Conservation (phyloP, 2,113 vertebrate genomes). For the Zosterops borbonicus region DNA sequence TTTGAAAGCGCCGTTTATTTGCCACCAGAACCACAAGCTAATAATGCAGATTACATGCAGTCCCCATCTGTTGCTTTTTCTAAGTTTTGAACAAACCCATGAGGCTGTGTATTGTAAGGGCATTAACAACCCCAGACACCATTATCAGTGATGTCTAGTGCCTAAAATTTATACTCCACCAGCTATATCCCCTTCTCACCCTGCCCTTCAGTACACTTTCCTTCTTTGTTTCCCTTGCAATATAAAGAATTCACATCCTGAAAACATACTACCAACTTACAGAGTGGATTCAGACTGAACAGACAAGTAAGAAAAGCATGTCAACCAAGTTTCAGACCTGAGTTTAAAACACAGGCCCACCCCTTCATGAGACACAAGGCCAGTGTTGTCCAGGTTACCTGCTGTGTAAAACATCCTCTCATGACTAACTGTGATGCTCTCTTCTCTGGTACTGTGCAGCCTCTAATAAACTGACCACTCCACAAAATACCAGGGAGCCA, state of each 20-base stretch:
- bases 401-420: rapidly evolving
- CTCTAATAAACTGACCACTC: not conserved
- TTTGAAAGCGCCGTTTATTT: conserved; percentile 34
- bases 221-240: not conserved
- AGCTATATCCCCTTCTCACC: not conserved
- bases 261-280: not conserved
- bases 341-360: not conserved
- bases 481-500: not conserved
- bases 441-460: not conserved
- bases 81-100: not conserved
- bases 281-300: not conserved
- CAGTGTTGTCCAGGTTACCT: rapidly evolving
- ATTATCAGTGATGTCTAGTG: not conserved
- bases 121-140: not conserved
- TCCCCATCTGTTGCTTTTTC: not conserved
- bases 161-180: not conserved
- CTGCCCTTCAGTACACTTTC: not conserved
- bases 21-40: conserved; percentile 54
- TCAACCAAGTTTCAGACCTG: not conserved
- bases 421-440: rapidly evolving
- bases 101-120: not conserved
- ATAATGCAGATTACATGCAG: not conserved
- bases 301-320: not conserved
- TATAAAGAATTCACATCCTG: not conserved
- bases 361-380: not conserved